Evolutionary conservation across 1,140 invertebrate species (phyloP), one percentile per base, ranked within the genome.

Genomic region (Lysiphlebus fabarum): DNA sequence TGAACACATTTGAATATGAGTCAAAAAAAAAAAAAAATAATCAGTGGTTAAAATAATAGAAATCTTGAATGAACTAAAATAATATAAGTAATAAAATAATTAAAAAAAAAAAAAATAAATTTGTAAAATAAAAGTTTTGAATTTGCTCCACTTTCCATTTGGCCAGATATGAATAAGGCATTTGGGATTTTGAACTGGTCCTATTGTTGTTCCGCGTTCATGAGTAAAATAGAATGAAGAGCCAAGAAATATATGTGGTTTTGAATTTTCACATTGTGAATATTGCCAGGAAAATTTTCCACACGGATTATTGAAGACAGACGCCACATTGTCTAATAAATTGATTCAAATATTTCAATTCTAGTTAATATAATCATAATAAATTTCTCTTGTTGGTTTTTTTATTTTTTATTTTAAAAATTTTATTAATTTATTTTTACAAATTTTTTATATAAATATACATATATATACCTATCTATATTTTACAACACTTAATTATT

Each of bases 271-370:
- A 63, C 67, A 64, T 63, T 59, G 65, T 57, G 17, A 26, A 26
- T 26, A 26, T 26, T 26, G 17, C 17, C 17, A 26, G 17, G 2
- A 62, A 48, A 67, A 69, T 70, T 70, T 70, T 70, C 69, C 67
- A 44, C 51, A 42, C 61, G 55, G 61, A 56, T 69, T 63, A 55
- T 57, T 59, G 40, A 64, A 59, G 63, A 65, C 57, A 64, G 62
- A 68, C 63, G 63, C 53, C 66, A 65, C 59, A 65, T 69, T 69
- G 67, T 69, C 66, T 69, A 57, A 49, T 7, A 44, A 36, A 37
- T 38, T 50, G 37, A 47, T 48, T 26, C 4, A 26, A 26, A 26
- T 26, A 26, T 26, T 26, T 26, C 17, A 26, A 26, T 26, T 26
- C 17, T 26, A 26, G 17, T 4, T 26, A 26, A 26, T 26, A 4